Evolutionary conservation across 2,797 vertebrate genomes (phyloP).

Genomic region (Clarias laeviceps): DNA sequence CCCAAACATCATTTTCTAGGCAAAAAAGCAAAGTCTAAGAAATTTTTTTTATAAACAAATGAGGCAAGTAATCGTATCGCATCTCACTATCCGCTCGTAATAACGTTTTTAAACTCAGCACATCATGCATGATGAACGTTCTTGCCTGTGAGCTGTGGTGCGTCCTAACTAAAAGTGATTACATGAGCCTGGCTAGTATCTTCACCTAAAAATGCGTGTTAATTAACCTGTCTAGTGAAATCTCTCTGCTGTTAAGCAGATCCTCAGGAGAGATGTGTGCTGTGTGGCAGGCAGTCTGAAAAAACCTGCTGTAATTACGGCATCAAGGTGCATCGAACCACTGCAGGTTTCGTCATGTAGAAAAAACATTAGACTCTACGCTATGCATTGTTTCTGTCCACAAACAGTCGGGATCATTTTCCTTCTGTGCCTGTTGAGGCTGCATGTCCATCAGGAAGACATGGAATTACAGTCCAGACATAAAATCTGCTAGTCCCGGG

Average conservation of each 20-base stretch:
- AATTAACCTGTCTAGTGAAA: not conserved
- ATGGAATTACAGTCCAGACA: not conserved
- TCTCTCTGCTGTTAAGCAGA: not conserved
- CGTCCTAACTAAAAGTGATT: not conserved
- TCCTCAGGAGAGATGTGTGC: not conserved
- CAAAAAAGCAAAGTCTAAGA: not conserved
- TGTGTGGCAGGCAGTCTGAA: not conserved
- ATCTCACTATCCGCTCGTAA: not conserved
- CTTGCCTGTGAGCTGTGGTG: not conserved
- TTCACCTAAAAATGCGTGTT: not conserved
- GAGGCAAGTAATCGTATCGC: not conserved
- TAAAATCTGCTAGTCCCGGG: not conserved
- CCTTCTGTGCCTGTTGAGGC: not conserved
- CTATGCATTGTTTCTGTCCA: not conserved
- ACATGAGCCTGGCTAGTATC: not conserved
- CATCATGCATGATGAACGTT: not conserved
- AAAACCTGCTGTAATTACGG: not conserved
- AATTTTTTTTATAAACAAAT: not conserved
- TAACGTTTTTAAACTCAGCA: not conserved
- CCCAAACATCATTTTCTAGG: not conserved
- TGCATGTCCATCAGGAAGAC: not conserved
- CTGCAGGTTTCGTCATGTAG: not conserved
- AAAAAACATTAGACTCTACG: not conserved
- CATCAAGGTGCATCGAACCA: not conserved
- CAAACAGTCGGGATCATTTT: not conserved